A percentile compares a stretch with the other conserved stretches of the same genome.
phyloP scores from a whole-genome alignment of 2,797 vertebrate species.

The Rhynchotus rufescens region DNA sequence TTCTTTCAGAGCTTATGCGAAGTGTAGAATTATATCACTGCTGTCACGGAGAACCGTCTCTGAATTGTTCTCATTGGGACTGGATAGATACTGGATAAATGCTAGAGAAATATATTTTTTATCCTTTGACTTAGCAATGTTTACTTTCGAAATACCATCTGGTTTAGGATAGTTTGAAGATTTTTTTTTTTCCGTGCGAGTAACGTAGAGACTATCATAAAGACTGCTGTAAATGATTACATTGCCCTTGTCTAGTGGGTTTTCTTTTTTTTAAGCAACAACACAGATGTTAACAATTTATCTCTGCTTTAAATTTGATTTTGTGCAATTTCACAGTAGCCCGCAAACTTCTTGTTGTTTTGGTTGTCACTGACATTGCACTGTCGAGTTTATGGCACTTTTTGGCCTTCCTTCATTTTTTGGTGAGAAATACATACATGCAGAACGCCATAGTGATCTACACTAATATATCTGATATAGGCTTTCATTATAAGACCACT shows the following conservation, averaged over 20 bases:
- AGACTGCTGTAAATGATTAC: neutral
- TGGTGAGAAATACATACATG: neutral
- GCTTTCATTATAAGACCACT: neutral
- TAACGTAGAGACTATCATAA: neutral
- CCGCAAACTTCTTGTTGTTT: neutral
- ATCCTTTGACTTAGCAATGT: neutral
- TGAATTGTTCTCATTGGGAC: neutral
- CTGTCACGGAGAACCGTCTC: neutral
- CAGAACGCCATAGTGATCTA: neutral
- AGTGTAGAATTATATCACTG: neutral
- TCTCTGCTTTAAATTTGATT: neutral
- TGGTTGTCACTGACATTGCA: neutral
- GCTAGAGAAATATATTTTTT: neutral
- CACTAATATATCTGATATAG: neutral
- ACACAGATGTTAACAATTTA: neutral
- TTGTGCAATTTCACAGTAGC: neutral
- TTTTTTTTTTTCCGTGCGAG: neutral
- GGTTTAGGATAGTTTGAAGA: neutral
- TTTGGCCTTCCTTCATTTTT: neutral
- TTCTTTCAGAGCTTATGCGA: neutral
- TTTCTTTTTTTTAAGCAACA: too few relatives aligned
- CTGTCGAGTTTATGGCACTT: fast-evolving
- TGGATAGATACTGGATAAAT: neutral
- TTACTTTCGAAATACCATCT: slow-evolving; percentile 3
- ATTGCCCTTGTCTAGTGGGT: neutral